A percentile compares a stretch with the other conserved stretches of the same genome.
These are phyloP conservation scores for Agrotis exclamationis DNA, from an alignment of 2,888 invertebrate species.

Conservation along the genomic window DNA sequence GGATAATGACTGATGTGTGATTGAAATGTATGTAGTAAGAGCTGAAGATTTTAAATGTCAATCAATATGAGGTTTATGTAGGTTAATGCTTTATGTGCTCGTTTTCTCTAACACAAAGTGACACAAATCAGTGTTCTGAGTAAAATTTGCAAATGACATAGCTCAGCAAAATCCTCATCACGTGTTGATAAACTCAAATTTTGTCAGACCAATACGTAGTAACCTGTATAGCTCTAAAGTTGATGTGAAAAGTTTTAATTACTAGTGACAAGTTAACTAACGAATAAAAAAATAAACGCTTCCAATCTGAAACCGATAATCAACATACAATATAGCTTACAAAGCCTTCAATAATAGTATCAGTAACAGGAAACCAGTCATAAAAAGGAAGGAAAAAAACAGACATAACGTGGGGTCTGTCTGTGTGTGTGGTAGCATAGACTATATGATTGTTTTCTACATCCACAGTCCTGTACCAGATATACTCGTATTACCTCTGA, in stretches of 20 bases:
- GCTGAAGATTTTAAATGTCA: not conserved
- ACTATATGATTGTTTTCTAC: conserved; percentile 2
- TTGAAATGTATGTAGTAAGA: conserved; percentile 13
- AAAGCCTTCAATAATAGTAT: conserved; percentile 27
- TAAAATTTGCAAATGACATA: not conserved
- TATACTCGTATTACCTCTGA: too few species aligned
- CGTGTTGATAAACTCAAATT: too few species aligned
- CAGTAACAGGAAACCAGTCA: conserved; percentile 26
- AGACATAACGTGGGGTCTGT: not conserved
- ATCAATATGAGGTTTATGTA: not conserved
- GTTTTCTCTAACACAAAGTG: not conserved
- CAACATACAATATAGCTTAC: not conserved
- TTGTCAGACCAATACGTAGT: too few species aligned
- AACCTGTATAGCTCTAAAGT: too few species aligned
- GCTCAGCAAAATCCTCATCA: not conserved
- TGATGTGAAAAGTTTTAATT: not conserved
- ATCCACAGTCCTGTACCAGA: too few species aligned
- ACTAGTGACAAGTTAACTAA: not conserved
- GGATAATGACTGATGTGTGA: not conserved
- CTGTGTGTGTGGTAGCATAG: conserved; percentile 13
- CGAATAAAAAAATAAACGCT: not conserved
- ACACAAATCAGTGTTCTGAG: too few species aligned
- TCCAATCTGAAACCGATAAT: not conserved
- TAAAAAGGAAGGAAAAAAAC: conserved; percentile 31
- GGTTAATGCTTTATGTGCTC: not conserved